Conservation (phyloP, 2,797 vertebrate species). For the Gobio occitaniae region DNA sequence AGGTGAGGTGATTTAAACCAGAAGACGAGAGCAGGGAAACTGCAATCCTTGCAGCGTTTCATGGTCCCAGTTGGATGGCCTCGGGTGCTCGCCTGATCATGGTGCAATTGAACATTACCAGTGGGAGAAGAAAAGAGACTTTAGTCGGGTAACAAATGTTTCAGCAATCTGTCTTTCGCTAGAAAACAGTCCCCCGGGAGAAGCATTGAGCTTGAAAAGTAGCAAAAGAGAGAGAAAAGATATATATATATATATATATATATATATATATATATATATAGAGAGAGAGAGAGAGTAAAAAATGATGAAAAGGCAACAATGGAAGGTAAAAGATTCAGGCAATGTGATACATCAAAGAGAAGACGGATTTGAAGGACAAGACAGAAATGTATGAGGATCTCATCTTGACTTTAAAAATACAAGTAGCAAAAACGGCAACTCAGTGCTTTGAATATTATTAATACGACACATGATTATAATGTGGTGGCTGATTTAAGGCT, state of each 20-base stretch:
- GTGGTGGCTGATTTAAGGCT: not conserved
- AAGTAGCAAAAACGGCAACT: not conserved
- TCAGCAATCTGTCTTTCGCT: constrained; percentile 44
- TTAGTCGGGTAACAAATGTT: constrained; percentile 50
- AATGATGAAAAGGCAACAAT: constrained; percentile 43
- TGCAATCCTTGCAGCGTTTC: constrained; percentile 10
- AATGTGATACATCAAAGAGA: constrained; percentile 41
- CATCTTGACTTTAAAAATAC: constrained; percentile 6
- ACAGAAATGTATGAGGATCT: constrained; percentile 32
- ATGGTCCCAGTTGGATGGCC: constrained; percentile 23
- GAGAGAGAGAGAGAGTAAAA: not conserved
- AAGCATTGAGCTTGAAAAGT: constrained; percentile 29
- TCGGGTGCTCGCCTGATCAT: constrained; percentile 31
- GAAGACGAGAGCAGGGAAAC: constrained; percentile 20
- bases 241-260: not conserved
- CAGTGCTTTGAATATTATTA: not conserved
- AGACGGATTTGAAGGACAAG: constrained; percentile 27
- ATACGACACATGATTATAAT: not conserved
- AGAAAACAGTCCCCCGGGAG: constrained; percentile 46
- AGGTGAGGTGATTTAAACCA: constrained; percentile 18
- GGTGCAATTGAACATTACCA: constrained; percentile 36
- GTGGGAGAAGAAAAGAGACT: constrained; percentile 48
- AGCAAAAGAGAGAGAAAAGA: constrained; percentile 22
- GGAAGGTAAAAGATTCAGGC: constrained; percentile 38
- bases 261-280: no score